These are phyloP conservation scores for Chloebia gouldiae DNA, from an alignment of 2,113 vertebrate genomes.

Conservation along the genomic window DNA sequence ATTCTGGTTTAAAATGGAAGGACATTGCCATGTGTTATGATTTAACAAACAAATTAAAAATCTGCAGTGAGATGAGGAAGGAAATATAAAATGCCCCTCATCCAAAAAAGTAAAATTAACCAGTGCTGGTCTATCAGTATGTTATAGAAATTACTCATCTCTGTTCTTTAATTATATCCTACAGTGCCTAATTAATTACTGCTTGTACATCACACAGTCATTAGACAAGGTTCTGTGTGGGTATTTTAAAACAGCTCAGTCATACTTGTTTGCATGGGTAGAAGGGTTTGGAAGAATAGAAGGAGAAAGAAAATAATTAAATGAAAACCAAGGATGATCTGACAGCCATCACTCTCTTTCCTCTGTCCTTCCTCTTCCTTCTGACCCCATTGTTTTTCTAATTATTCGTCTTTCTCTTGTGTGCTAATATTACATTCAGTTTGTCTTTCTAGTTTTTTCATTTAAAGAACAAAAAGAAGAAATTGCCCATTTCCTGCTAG, in stretches of 20 bases:
- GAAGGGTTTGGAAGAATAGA: neutral
- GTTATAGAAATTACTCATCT: slow-evolving; percentile 41
- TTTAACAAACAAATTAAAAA: slow-evolving; percentile 60
- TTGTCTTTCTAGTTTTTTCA: neutral
- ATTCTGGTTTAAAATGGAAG: neutral
- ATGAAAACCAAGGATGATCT: neutral
- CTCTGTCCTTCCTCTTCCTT: neutral
- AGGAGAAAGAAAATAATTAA: neutral
- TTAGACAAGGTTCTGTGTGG: neutral
- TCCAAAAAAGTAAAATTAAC: slow-evolving; percentile 64
- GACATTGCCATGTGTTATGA: neutral
- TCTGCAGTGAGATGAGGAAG: slow-evolving; percentile 38
- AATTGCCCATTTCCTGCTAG: neutral
- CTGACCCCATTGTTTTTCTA: neutral
- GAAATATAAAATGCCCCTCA: neutral
- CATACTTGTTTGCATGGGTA: neutral
- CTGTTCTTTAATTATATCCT: slow-evolving; percentile 34
- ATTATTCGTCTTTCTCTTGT: neutral
- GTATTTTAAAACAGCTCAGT: neutral
- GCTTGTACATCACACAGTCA: neutral
- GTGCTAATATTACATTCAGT: neutral
- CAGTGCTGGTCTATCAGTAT: slow-evolving; percentile 28
- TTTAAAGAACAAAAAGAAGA: neutral
- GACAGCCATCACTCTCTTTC: neutral
- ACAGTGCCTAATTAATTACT: slow-evolving; percentile 47